phyloP scores from a whole-genome alignment of 2,797 vertebrate species.

The Enteromius argenteus region DNA sequence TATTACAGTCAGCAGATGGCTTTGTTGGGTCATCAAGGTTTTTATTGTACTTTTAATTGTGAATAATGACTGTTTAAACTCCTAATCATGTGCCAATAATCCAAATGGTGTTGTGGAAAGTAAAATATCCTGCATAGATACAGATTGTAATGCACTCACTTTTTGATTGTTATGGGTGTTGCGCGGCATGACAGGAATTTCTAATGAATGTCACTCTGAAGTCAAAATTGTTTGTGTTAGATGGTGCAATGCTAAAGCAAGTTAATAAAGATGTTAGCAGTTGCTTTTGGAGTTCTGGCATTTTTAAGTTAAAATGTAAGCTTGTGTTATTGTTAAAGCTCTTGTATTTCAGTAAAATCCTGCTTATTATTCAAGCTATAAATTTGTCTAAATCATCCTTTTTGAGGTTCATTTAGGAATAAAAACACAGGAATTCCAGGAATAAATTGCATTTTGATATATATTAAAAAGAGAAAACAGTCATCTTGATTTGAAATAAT shows the following conservation, averaged over 20 bases:
- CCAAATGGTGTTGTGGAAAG: slow-evolving; percentile 25
- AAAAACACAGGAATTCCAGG: background rate
- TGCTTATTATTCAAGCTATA: slow-evolving; percentile 12
- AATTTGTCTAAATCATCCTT: background rate
- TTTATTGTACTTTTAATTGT: slow-evolving; percentile 59
- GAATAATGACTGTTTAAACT: slow-evolving; percentile 50
- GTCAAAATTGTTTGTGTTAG: slow-evolving; percentile 13
- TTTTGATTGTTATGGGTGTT: slow-evolving; percentile 13
- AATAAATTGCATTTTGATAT: background rate
- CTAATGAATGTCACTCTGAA: background rate
- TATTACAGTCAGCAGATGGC: slow-evolving; percentile 60
- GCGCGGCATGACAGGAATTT: background rate
- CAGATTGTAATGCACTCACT: background rate
- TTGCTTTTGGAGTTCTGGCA: background rate
- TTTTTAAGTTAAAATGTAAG: background rate
- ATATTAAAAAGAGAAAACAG: background rate
- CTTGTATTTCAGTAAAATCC: background rate
- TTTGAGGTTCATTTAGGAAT: background rate
- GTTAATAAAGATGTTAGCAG: background rate
- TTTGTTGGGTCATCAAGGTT: slow-evolving; percentile 53
- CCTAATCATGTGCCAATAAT: slow-evolving; percentile 29
- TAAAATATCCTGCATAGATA: slow-evolving; percentile 17
- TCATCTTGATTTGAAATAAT: background rate
- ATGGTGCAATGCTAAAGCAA: background rate
- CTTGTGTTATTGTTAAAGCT: slow-evolving; percentile 15